Evolutionary conservation across 2,888 invertebrate species (phyloP).

Genomic region (Nebria brevicollis): DNA sequence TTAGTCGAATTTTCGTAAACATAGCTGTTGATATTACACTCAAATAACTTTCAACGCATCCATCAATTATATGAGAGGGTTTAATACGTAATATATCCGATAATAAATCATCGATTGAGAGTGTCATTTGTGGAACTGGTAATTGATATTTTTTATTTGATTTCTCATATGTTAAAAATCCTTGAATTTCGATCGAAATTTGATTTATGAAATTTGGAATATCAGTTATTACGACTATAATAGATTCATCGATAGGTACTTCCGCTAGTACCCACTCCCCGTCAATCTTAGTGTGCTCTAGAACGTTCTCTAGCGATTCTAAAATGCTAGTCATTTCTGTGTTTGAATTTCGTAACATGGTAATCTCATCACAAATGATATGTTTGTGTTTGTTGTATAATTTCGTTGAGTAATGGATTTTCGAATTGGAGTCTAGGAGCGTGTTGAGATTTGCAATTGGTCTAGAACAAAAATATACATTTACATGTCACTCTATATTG

Average conservation of each 20-base stretch:
- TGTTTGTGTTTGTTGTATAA: constrained; percentile 38
- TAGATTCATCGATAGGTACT: constrained; percentile 30
- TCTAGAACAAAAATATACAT: constrained; percentile 49
- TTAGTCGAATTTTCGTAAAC: constrained; percentile 52
- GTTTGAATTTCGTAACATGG: constrained; percentile 41
- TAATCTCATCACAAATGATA: constrained; percentile 38
- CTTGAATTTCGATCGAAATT: constrained; percentile 17
- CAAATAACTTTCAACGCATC: constrained; percentile 51
- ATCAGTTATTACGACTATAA: constrained; percentile 43
- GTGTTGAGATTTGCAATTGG: constrained; percentile 48
- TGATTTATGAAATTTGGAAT: constrained; percentile 42
- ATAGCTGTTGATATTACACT: constrained; percentile 50
- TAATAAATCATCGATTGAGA: constrained; percentile 42
- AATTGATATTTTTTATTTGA: constrained; percentile 18
- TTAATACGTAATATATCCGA: constrained; percentile 36
- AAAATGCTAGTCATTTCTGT: constrained; percentile 47
- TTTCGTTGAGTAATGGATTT: constrained; percentile 50
- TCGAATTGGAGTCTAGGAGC: constrained; percentile 50
- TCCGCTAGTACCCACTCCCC: constrained; percentile 46
- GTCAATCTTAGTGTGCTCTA: constrained; percentile 6
- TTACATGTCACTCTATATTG: not conserved
- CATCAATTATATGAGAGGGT: constrained; percentile 48
- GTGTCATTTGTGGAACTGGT: constrained; percentile 7
- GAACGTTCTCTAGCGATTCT: constrained; percentile 32
- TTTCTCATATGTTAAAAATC: constrained; percentile 28